Evolutionary conservation across 2,888 invertebrate genomes (phyloP), one percentile per base, ranked within the genome.

Genomic region (Epirrhoe tristata): DNA sequence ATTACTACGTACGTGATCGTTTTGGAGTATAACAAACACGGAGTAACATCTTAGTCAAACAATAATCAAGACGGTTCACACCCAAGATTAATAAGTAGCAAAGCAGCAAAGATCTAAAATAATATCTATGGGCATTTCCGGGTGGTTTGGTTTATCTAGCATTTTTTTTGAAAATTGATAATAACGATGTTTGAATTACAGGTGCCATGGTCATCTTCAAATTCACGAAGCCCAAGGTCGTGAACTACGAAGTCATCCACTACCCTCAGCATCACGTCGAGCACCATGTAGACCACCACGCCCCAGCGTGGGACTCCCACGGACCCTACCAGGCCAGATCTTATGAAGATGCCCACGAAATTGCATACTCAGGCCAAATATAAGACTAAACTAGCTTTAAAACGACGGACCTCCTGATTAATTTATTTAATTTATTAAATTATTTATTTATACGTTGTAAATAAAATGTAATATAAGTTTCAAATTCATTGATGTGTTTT

Each of bases 171-270:
- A 1, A 43, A 12, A 43, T 14, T 8, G 0, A 1, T 36, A 34
- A 14, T 36, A 36, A 55, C 8, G 36, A 17, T 67, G 56, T 63
- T 60, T 75, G 71, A 16, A 52, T 58, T 62, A 32, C 83, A 94
- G 93, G 93, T 73, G 97, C 97, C 66, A 95, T 97, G 94, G 94
- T 97, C 59, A 96, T 98, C 85, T 97, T 97, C 93, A 97, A 97
- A 90, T 95, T 97, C 84, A 96, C 97, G 76, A 97, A 97, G 82
- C 97, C 97, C 65, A 97, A 97, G 92, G 96, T 96, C 78, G 96
- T 97, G 73, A 97, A 97, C 89, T 97, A 97, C 82, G 97, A 98
- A 93, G 97, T 97, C 57, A 96, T 97, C 75, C 97, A 97, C 87
- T 97, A 97, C 82, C 96, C 96, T 39, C 96, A 95, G 78, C 95